Base-by-base conservation (phyloP, 1,140 invertebrate genomes). In the Cyrtorhinus lividipennis region DNA sequence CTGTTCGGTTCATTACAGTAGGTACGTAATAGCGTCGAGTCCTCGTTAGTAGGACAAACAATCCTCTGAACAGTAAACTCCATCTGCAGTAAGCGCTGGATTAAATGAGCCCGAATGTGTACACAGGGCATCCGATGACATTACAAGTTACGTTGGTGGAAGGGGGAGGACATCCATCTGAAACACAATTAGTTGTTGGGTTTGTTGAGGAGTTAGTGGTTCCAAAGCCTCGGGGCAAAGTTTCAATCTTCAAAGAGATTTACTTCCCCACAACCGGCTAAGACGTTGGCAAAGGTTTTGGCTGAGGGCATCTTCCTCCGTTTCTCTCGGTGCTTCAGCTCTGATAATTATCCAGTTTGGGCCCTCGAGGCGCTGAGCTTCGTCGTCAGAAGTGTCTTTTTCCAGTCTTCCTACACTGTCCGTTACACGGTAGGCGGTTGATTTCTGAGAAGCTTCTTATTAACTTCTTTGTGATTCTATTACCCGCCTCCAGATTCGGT, bases 101-200 rank as follows among this genome's bases (percentile, higher is more conserved):
- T 38, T 38, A 15, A 38, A 38, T 38, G n/a, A n/a, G n/a, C n/a
- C n/a, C n/a, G n/a, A 38, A 38, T 38, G 15, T 38, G 30, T 38
- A 38, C 30, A 38, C 30, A 38, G 30, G 30, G 30, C 30, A 38
- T 5, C 30, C 48, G 8, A 53, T 53, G 48, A 53, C 48, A 53
- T 53, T 53, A 53, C 12, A 53, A 53, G 12, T 53, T 22, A 3
- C 5, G 12, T 10, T 53, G 8, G 10, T 5, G 58, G 24, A n/a
- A 26, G 24, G 22, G 38, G 26, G 58, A 26, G 27, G 58, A 59
- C 58, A 59, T 59, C 27, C 58, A 59, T 59, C 58, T 59, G 58
- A 59, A 59, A 59, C 58, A 59, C 58, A 59, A 59, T 59, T 59
- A 59, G 58, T 59, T 59, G 58, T 26, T 24, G 24, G 58, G n/a